phyloP scores from a whole-genome alignment of 2,113 vertebrate species.

The Hiodon tergisus region DNA sequence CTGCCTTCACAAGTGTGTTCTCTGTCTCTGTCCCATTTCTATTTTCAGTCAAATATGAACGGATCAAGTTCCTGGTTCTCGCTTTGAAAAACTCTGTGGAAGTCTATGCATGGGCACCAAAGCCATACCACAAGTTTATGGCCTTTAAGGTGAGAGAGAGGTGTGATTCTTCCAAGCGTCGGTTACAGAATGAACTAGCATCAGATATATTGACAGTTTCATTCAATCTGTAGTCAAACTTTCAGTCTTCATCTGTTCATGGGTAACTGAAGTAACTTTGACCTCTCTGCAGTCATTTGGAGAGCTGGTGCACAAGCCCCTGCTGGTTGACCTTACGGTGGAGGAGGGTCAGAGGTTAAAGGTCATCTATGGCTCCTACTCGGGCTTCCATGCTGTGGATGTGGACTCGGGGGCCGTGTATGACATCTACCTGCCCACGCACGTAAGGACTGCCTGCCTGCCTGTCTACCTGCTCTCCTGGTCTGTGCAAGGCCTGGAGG shows the following conservation, averaged over 20 bases:
- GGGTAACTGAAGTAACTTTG: not conserved
- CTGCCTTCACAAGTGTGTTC: too few relatives aligned
- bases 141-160: constrained; percentile 86
- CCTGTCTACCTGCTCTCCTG: not conserved
- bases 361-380: constrained; percentile 93
- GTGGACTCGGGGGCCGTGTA: constrained; percentile 96
- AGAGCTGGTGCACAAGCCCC: constrained; percentile 89
- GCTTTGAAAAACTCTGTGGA: constrained; percentile 98
- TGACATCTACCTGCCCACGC: constrained; percentile 96
- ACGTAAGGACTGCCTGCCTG: constrained; percentile 68
- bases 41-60: constrained; percentile 90
- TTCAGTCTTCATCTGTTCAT: too few relatives aligned
- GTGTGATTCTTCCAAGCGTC: too few relatives aligned
- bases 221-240: too few relatives aligned
- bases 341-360: constrained; percentile 97
- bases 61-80: constrained; percentile 98
- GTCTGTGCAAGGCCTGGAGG: not conserved
- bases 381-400: constrained; percentile 94
- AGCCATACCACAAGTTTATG: constrained; percentile 99
- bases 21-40: constrained; percentile 24
- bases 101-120: constrained; percentile 98
- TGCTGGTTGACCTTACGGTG: constrained; percentile 92
- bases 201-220: too few relatives aligned
- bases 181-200: too few relatives aligned
- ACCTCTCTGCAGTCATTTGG: constrained; percentile 78